Conservation (phyloP, 2,797 vertebrate genomes). For the Discoglossus pictus region DNA sequence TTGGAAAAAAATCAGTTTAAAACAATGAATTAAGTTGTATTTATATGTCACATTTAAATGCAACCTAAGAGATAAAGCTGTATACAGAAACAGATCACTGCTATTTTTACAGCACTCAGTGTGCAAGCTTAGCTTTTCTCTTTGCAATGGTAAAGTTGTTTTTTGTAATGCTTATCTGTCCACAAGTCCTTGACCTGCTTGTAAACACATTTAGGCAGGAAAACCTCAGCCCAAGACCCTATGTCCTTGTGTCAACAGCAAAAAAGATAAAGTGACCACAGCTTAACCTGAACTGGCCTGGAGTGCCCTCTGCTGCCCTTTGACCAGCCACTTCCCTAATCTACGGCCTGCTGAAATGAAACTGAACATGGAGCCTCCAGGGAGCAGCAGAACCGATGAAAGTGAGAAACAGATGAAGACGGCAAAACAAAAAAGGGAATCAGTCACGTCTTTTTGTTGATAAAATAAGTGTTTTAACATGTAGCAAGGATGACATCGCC, state of each 20-base stretch:
- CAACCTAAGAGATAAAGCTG: too few species aligned
- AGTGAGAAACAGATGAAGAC: conserved; percentile 13
- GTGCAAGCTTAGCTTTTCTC: conserved; percentile 60
- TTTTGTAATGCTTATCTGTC: conserved; percentile 95
- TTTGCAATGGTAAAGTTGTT: conserved; percentile 81
- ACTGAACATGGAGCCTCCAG: conserved; percentile 9
- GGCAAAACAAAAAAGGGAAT: background rate
- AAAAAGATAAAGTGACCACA: conserved; percentile 90
- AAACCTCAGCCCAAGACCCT: conserved; percentile 79
- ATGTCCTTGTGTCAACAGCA: conserved; percentile 87
- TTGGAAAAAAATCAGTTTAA: too few species aligned
- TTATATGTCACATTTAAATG: too few species aligned
- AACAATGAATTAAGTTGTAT: too few species aligned
- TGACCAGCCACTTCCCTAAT: conserved; percentile 82
- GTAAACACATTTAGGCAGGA: conserved; percentile 94
- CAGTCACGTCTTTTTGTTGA: conserved; percentile 14
- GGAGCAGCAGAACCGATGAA: conserved; percentile 19
- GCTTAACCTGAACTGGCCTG: conserved; percentile 91
- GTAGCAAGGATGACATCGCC: conserved; percentile 9
- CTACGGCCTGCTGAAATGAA: conserved; percentile 69
- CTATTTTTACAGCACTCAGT: conserved; percentile 10
- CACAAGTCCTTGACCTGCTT: conserved; percentile 95
- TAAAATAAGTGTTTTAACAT: conserved; percentile 14
- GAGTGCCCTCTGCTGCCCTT: conserved; percentile 93
- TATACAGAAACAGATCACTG: conserved; percentile 7